Evolutionary conservation across 2,113 vertebrate genomes (phyloP).

Genomic region (Peromyscus polionotus): DNA sequence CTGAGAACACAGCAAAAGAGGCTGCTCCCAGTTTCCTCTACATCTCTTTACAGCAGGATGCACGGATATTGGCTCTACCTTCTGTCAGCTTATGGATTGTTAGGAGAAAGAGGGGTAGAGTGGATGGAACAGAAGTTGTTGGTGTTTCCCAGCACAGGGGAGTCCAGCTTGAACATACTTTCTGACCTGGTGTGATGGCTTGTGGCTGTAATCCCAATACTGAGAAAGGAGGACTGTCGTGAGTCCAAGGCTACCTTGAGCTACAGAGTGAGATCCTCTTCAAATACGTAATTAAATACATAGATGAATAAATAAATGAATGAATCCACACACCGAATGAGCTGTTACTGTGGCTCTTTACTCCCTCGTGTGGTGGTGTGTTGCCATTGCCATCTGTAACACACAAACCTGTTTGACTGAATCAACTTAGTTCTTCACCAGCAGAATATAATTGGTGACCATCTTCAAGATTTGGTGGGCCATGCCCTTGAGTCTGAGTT

Average conservation of each 20-base stretch:
- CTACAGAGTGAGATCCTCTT: neutral
- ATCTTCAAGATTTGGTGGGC: neutral
- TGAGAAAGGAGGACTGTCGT: neutral
- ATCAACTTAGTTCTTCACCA: neutral
- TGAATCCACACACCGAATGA: neutral
- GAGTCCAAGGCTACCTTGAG: neutral
- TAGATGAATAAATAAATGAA: neutral
- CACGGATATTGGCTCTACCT: neutral
- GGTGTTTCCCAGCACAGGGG: neutral
- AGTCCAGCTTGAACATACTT: neutral
- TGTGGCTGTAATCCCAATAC: neutral
- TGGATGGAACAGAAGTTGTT: neutral
- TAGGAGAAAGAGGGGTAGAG: neutral
- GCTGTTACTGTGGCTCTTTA: slow-evolving; percentile 5
- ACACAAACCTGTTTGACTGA: neutral
- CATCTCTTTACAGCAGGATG: neutral
- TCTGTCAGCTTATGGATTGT: neutral
- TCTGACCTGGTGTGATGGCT: neutral
- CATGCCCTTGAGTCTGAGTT: neutral
- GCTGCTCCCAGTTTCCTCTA: neutral
- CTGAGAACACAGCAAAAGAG: neutral
- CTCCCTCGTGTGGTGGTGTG: slow-evolving; percentile 64
- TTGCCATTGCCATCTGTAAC: neutral
- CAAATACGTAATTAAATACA: neutral
- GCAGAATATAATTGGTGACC: neutral